Percentiles rank a stretch among this genome's conserved stretches.
Evolutionary conservation across 2,888 invertebrate genomes (phyloP).

Genomic region (Junonia oenone): DNA sequence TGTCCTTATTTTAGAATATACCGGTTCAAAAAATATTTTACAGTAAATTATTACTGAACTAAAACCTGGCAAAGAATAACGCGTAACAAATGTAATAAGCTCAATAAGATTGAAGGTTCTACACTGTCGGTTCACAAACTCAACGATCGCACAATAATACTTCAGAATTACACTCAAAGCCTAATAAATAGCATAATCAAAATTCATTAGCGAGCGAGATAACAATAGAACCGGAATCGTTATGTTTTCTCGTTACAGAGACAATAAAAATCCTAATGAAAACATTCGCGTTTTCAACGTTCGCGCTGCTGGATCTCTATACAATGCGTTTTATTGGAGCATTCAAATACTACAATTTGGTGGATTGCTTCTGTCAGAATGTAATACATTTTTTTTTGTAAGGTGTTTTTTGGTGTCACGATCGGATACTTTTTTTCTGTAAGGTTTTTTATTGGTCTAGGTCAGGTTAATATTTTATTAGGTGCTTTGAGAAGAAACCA

Average conservation of each 20-base stretch:
- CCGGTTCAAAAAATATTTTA: no score
- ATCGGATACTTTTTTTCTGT: no score
- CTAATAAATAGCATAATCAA: neutral
- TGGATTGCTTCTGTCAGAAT: neutral
- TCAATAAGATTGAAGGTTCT: no score
- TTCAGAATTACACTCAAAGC: neutral
- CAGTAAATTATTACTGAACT: no score
- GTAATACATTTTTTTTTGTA: neutral
- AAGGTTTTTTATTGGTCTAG: no score
- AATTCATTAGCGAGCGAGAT: neutral
- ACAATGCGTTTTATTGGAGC: neutral
- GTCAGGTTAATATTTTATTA: no score
- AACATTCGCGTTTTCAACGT: neutral
- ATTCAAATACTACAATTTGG: neutral
- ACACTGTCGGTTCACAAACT: no score
- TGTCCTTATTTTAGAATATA: no score
- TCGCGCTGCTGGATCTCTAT: neutral
- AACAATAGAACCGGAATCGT: slow-evolving; percentile 2
- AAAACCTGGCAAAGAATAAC: no score
- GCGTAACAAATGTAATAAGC: no score
- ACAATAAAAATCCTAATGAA: slow-evolving; percentile 3
- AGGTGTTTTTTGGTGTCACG: no score
- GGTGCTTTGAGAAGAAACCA: no score
- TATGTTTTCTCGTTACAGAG: neutral
- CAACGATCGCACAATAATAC: neutral